Evolutionary conservation across 64 coral and sea anemone genomes (phyloP).

Genomic region (Porites australiensis): DNA sequence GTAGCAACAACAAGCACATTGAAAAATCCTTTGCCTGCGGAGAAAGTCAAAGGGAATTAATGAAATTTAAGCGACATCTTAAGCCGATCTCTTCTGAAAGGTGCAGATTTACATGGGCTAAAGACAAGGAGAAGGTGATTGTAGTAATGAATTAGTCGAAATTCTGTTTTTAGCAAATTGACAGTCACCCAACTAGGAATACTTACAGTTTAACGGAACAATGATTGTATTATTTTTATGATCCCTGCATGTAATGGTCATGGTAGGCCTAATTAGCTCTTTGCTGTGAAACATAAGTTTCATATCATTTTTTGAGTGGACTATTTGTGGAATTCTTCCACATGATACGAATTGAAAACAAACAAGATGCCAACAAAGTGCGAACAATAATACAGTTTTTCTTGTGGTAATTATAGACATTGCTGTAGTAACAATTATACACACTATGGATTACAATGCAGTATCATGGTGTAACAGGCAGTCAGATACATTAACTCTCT

Average conservation of each 20-base stretch:
- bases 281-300: slow-evolving; percentile 12
- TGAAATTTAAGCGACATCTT: slow-evolving; percentile 26
- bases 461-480: background rate
- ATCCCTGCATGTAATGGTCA: background rate
- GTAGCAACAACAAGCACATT: slow-evolving; percentile 46
- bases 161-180: background rate
- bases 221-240: slow-evolving; percentile 1
- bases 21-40: slow-evolving; percentile 25
- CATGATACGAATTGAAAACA: background rate
- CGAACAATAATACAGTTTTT: background rate
- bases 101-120: slow-evolving; percentile 9
- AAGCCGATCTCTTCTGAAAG: slow-evolving; percentile 23
- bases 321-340: background rate
- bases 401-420: background rate
- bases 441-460: background rate
- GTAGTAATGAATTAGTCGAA: background rate
- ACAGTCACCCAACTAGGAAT: slow-evolving; percentile 13
- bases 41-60: background rate
- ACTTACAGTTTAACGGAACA: background rate
- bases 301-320: background rate
- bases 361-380: background rate
- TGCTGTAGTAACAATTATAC: too few relatives aligned
- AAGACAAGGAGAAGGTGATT: slow-evolving; percentile 44
- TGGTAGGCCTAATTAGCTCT: background rate
- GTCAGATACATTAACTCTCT: background rate